These are phyloP conservation scores for Myotis pilosus DNA, from an alignment of 2,797 vertebrate genomes.

Conservation along the genomic window DNA sequence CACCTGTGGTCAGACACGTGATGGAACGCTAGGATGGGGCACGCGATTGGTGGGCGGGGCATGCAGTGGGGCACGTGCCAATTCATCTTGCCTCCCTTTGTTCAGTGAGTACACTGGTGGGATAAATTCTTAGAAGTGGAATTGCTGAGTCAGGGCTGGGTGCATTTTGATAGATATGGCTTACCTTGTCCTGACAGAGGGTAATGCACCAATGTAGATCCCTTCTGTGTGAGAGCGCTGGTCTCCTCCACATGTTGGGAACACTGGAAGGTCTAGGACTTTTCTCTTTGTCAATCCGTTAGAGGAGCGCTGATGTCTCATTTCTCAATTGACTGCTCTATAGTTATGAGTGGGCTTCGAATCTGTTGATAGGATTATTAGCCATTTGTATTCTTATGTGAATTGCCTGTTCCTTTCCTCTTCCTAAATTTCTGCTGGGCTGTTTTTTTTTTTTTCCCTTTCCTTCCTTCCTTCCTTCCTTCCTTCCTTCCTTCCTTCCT, in stretches of 20 bases:
- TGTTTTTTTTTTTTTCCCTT: rapidly evolving
- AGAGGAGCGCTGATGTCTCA: not conserved
- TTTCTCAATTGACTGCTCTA: not conserved
- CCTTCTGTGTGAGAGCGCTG: not conserved
- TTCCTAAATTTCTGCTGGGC: not conserved
- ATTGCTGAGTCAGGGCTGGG: not conserved
- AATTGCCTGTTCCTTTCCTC: not conserved
- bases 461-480: too few relatives aligned
- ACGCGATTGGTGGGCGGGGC: not conserved
- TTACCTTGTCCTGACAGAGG: not conserved
- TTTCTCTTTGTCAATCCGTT: not conserved
- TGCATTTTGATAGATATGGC: not conserved
- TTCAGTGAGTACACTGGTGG: not conserved
- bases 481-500: too few relatives aligned
- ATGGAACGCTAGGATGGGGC: not conserved
- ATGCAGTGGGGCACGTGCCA: not conserved
- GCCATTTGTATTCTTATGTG: not conserved
- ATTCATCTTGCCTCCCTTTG: too few relatives aligned
- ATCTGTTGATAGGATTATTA: not conserved
- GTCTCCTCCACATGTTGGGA: not conserved
- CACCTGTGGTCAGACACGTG: not conserved
- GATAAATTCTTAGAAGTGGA: not conserved
- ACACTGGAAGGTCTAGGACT: not conserved
- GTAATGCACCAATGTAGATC: rapidly evolving
- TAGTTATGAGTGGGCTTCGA: not conserved